Evolutionary conservation across 2,888 invertebrate species (phyloP), one percentile per base, ranked within the genome.

Genomic region (Pseudoips prasinana): DNA sequence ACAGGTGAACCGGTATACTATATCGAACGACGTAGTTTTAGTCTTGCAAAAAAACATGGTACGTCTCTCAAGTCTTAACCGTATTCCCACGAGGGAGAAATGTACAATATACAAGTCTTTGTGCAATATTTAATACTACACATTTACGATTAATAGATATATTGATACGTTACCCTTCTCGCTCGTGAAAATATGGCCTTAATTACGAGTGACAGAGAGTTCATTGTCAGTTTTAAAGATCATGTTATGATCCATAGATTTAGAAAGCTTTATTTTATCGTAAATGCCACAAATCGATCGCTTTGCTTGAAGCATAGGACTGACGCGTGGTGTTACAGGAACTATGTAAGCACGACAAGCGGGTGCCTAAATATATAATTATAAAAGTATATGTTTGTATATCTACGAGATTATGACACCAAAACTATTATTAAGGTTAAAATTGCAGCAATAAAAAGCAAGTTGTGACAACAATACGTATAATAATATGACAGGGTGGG

Each of bases 351-450:
- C 43, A 48, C 41, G 34, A 34, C 29, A 25, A 10, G 30, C 36
- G 51, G 36, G 48, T 46, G 48, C 48, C 48, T 51, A 46, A 43
- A 39, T 49, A 46, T 35, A 46, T 47, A 10, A 46, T 32, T 3
- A 14, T 14, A 14, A 3, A 40, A 40, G 27, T 41, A 51, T 39
- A 45, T 55, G 45, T 56, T 50, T 52, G 51, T 58, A 64, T 65
- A 61, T 67, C 56, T 63, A 68, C 73, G 80, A 81, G 79, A 83
- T 84, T 83, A 81, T 69, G 66, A 81, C 78, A 82, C 84, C 84
- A 84, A 84, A 82, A 80, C 67, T 77, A 72, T 70, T 50, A 59
- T 55, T 65, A 70, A 69, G 62, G 43, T 33, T 39, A 45, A 53
- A 56, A 58, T 42, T 46, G 39, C 59, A 60, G 58, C 60, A 61